Evolutionary conservation across 2,888 invertebrate species (phyloP).

Genomic region (Oligia latruncula): DNA sequence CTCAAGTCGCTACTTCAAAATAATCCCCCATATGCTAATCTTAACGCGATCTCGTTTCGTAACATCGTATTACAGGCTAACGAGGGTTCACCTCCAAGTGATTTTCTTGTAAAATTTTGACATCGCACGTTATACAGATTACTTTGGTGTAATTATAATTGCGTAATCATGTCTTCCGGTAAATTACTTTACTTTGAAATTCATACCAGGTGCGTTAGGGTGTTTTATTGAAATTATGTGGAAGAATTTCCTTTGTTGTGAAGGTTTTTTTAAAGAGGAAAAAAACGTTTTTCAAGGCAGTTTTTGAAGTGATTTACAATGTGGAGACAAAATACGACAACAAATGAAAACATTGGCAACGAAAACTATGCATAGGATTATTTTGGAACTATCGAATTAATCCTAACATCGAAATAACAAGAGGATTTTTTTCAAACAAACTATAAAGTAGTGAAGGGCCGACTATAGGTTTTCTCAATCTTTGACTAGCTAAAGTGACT

Average conservation of each 20-base stretch:
- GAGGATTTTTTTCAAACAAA: too few relatives aligned
- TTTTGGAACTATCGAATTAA: too few relatives aligned
- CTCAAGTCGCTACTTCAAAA: constrained; percentile 19
- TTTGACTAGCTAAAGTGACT: too few relatives aligned
- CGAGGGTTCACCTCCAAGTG: constrained; percentile 58
- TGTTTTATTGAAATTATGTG: constrained; percentile 25
- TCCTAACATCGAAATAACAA: too few relatives aligned
- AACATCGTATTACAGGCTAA: constrained; percentile 40
- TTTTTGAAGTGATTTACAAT: not conserved
- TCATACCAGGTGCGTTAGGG: constrained; percentile 31
- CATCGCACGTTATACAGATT: constrained; percentile 70
- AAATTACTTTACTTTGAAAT: constrained; percentile 61
- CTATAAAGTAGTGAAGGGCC: too few relatives aligned
- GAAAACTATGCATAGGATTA: too few relatives aligned
- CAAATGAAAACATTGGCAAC: too few relatives aligned
- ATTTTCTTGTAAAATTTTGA: constrained; percentile 72
- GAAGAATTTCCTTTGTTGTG: constrained; percentile 5
- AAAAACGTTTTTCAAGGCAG: not conserved
- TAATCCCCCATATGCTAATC: constrained; percentile 48
- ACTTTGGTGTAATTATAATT: constrained; percentile 70
- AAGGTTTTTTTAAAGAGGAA: not conserved
- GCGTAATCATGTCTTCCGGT: constrained; percentile 68
- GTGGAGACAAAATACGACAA: too few relatives aligned
- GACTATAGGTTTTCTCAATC: too few relatives aligned
- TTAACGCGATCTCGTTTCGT: constrained; percentile 39